phyloP scores from a whole-genome alignment of 2,888 invertebrate species.

The Sarcophaga caerulescens region DNA sequence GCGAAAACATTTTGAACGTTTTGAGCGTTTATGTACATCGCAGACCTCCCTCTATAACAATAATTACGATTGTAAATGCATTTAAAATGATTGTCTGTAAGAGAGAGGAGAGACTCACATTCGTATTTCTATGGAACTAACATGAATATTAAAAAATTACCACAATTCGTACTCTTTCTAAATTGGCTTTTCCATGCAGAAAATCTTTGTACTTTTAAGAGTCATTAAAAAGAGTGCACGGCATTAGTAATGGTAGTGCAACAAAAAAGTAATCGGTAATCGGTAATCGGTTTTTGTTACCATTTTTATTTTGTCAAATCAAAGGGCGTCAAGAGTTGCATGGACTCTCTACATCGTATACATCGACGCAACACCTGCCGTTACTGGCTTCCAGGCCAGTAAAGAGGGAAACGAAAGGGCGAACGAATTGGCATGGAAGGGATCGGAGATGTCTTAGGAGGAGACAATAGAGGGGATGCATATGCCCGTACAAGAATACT shows the following conservation, averaged over 20 bases:
- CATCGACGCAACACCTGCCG: too few relatives aligned
- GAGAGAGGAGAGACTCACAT: neutral
- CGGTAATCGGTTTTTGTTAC: neutral
- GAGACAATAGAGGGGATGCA: too few relatives aligned
- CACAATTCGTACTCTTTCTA: constrained; percentile 36
- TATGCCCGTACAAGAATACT: too few relatives aligned
- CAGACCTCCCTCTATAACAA: constrained; percentile 55
- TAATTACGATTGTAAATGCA: constrained; percentile 37
- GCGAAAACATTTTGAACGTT: neutral
- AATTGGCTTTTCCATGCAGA: constrained; percentile 39
- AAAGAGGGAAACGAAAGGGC: too few relatives aligned
- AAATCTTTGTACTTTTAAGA: constrained; percentile 22
- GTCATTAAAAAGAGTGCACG: neutral
- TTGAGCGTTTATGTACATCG: neutral
- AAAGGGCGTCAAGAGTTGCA: too few relatives aligned
- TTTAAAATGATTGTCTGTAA: constrained; percentile 34
- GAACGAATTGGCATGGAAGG: too few relatives aligned
- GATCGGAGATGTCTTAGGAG: too few relatives aligned
- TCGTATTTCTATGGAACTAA: constrained; percentile 5
- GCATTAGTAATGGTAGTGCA: neutral
- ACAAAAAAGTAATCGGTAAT: neutral
- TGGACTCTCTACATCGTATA: too few relatives aligned
- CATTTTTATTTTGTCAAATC: too few relatives aligned
- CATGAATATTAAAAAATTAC: constrained; percentile 39
- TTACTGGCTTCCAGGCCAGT: too few relatives aligned